Evolutionary conservation across 2,888 invertebrate species (phyloP).

Genomic region (Empis stercorea): DNA sequence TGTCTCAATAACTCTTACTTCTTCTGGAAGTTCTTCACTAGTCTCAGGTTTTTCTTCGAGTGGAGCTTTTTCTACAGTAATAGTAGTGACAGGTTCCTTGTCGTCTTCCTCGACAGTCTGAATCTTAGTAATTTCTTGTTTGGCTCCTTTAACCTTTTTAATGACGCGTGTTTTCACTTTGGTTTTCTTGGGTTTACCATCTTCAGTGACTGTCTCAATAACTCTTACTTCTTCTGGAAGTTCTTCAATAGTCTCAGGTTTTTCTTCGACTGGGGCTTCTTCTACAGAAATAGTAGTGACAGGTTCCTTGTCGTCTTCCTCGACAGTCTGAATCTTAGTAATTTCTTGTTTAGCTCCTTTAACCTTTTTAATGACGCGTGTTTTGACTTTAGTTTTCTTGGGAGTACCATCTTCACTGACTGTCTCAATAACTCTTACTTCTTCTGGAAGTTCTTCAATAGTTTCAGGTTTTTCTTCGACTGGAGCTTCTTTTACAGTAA

Average conservation of each 20-base stretch:
- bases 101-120: slow-evolving; percentile 28
- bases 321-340: slow-evolving; percentile 26
- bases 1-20: slow-evolving; percentile 11
- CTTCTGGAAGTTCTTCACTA: slow-evolving; percentile 28
- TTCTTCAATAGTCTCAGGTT: slow-evolving; percentile 13
- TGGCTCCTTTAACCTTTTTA: slow-evolving; percentile 16
- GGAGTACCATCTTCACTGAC: slow-evolving; percentile 21
- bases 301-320: slow-evolving; percentile 24
- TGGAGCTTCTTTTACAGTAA: slow-evolving; percentile 15
- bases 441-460: slow-evolving; percentile 18
- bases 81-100: slow-evolving; percentile 26
- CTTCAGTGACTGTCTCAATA: slow-evolving; percentile 31
- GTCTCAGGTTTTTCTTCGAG: slow-evolving; percentile 18
- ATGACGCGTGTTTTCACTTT: slow-evolving; percentile 17
- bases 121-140: slow-evolving; percentile 25
- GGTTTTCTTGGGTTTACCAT: slow-evolving; percentile 21
- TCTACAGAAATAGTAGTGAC: slow-evolving; percentile 20
- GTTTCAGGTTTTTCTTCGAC: slow-evolving; percentile 15
- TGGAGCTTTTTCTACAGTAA: slow-evolving; percentile 14
- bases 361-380: slow-evolving; percentile 14
- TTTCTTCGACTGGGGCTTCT: slow-evolving; percentile 18
- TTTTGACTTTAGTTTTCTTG: slow-evolving; percentile 18
- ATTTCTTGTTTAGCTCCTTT: slow-evolving; percentile 22
- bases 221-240: slow-evolving; percentile 26
- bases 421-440: slow-evolving; percentile 17